A percentile compares a stretch with the other conserved stretches of the same genome.
Evolutionary conservation across 2,797 vertebrate species (phyloP).

Genomic region (Rhadinocentrus ornatus): DNA sequence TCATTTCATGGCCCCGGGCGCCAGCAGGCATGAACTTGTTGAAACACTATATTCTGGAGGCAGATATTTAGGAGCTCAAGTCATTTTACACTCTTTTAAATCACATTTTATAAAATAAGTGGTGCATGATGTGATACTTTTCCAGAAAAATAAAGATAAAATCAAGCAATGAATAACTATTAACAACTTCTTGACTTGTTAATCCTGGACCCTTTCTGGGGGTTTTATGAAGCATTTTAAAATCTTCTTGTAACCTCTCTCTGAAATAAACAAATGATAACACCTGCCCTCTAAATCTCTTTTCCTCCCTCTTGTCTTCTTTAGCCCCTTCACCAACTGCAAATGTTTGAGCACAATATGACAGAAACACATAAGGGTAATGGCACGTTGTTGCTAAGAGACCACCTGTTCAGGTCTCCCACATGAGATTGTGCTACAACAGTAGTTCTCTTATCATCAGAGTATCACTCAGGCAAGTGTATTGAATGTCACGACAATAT

Average conservation of each 20-base stretch:
- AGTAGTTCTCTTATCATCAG: constrained; percentile 61
- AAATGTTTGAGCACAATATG: constrained; percentile 69
- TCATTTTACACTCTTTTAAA: constrained; percentile 72
- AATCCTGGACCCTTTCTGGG: constrained; percentile 17
- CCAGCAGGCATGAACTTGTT: constrained; percentile 67
- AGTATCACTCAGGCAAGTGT: constrained; percentile 59
- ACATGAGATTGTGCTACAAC: constrained; percentile 66
- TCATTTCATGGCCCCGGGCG: constrained; percentile 65
- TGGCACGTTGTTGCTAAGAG: constrained; percentile 85
- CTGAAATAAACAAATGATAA: constrained; percentile 33
- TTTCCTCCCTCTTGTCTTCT: constrained; percentile 46
- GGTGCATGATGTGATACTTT: constrained; percentile 47
- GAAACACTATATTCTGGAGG: constrained; percentile 70
- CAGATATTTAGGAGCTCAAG: constrained; percentile 62
- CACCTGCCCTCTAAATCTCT: constrained; percentile 14
- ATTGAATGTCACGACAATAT: constrained; percentile 55
- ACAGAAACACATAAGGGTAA: constrained; percentile 80
- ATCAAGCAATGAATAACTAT: constrained; percentile 46
- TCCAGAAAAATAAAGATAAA: constrained; percentile 31
- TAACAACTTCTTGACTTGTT: constrained; percentile 25
- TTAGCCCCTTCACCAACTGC: constrained; percentile 42
- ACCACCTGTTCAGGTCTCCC: constrained; percentile 84
- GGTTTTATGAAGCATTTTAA: constrained; percentile 39
- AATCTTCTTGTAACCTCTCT: constrained; percentile 17
- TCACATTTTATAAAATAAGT: constrained; percentile 36